Evolutionary conservation across 2,113 vertebrate genomes (phyloP), one percentile per base, ranked within the genome.

Genomic region (Apistogramma diplotaenia): DNA sequence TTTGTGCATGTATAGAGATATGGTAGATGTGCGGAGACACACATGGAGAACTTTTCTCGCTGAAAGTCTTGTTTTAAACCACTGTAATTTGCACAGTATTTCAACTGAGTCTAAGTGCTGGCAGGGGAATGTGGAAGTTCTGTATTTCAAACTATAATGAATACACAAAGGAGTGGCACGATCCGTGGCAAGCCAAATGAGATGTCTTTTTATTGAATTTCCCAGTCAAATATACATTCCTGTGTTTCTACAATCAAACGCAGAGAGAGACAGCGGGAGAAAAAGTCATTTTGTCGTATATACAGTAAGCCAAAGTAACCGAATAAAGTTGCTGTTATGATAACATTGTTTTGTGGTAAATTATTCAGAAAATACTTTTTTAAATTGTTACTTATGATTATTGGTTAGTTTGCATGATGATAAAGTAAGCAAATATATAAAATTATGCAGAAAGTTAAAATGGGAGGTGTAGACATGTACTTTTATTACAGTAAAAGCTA

Each of bases 91-190:
- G 43, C 62, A 40, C 2, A 73, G 25, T 53, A 59, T 72, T 76
- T 76, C 53, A 75, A 12, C 49, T 18, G 23, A 59, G 46, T 78
- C 56, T 19, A 67, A 76, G 1, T 67, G 57, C 74, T 55, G 25
- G 57, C 76, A 78, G 40, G 33, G 46, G 15, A 71, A 74, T 6
- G 12, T 74, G 21, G 16, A 76, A 46, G 51, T 79, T 87, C 21
- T 85, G 59, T 25, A 67, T 87, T 83, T 85, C 46, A 62, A 8
- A 82, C 51, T 58, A 55, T 89, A 90, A 90, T 90, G 84, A 90
- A 89, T 84, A 80, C 86, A 89, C 86, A 77, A 78, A 87, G 86
- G 82, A 81, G 56, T 61, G 74, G 78, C 78, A 80, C 74, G 62
- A 72, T 74, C 73, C 62, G 70, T 18, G 71, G 79, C 67, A 74